Evolutionary conservation across 1,140 invertebrate genomes (phyloP).

Genomic region (Euura saliciscinereae): DNA sequence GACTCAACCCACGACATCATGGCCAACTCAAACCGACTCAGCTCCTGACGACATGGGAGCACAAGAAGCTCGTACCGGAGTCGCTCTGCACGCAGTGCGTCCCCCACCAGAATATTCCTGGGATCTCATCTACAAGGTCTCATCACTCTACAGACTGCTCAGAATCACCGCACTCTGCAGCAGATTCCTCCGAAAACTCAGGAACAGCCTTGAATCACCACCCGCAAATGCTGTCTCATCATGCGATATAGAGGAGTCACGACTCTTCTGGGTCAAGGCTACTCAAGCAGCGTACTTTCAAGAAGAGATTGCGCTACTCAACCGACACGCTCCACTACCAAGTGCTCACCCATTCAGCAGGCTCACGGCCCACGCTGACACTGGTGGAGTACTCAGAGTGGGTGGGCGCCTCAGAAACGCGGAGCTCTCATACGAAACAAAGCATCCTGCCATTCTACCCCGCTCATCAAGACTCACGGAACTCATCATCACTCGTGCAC

Average conservation of each 20-base stretch:
- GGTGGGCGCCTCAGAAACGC: constrained; percentile 24
- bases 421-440: constrained; percentile 36
- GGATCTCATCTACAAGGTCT: constrained; percentile 4
- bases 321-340: background rate
- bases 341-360: background rate
- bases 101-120: background rate
- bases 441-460: constrained; percentile 30
- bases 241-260: constrained; percentile 13
- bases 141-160: constrained; percentile 13
- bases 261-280: constrained; percentile 12
- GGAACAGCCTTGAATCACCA: background rate
- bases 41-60: background rate
- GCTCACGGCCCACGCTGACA: constrained; percentile 13
- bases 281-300: constrained; percentile 9
- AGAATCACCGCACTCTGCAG: constrained; percentile 16
- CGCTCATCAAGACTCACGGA: constrained; percentile 23
- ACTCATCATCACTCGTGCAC: constrained; percentile 34
- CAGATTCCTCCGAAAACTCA: constrained; percentile 9
- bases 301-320: background rate
- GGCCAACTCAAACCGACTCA: constrained; percentile 12
- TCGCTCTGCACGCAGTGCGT: background rate
- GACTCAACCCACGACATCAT: background rate
- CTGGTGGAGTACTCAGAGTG: constrained; percentile 14
- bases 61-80: background rate
- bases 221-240: constrained; percentile 20